A percentile compares a stretch with the other conserved stretches of the same genome.
Conservation (phyloP, 2,113 vertebrate species). For the Otis tarda region DNA sequence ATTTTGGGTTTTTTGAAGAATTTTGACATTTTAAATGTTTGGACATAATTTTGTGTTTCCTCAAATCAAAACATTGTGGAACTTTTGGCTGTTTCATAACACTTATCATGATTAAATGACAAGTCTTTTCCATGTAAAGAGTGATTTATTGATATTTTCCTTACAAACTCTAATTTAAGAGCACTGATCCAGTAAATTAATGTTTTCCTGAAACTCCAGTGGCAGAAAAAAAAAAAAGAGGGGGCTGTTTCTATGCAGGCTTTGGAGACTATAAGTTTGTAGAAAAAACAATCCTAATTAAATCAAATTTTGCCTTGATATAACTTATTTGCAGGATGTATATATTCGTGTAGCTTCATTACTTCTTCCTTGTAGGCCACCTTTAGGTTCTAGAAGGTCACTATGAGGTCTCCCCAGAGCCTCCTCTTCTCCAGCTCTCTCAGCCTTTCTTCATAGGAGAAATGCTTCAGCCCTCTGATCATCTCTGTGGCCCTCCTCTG, state of each 20-base stretch:
- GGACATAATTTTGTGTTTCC: not conserved
- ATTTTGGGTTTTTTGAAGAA: not conserved
- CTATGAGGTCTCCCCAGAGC: too few relatives aligned
- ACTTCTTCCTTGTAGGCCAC: too few relatives aligned
- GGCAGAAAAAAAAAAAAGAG: not conserved
- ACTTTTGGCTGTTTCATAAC: not conserved
- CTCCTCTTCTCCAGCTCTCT: not conserved
- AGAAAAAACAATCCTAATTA: not conserved
- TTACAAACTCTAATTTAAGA: not conserved
- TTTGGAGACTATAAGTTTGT: not conserved
- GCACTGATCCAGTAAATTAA: not conserved
- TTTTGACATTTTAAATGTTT: not conserved
- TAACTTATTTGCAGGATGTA: not conserved
- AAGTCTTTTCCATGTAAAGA: not conserved
- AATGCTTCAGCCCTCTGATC: not conserved
- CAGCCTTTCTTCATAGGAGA: not conserved
- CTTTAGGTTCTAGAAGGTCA: too few relatives aligned
- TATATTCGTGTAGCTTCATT: not conserved
- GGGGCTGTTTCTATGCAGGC: not conserved
- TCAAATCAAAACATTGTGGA: not conserved
- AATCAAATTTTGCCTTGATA: rapidly evolving
- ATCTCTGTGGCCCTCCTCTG: not conserved
- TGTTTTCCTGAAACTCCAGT: not conserved
- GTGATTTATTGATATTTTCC: not conserved
- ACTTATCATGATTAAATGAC: not conserved